phyloP scores from a whole-genome alignment of 2,888 invertebrate genomes.

The Macrosiphum euphorbiae region DNA sequence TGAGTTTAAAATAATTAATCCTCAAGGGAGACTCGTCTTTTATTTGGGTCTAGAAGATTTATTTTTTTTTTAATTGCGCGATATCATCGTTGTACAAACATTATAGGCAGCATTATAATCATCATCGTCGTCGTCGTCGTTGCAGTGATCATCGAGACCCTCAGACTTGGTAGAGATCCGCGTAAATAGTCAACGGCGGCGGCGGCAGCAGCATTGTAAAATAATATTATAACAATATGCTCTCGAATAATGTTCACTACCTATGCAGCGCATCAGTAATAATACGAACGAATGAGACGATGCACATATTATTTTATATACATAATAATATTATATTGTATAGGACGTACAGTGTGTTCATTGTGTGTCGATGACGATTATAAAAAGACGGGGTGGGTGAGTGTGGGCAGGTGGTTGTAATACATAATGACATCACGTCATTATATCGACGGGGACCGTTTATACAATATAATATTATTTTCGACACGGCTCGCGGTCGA shows the following conservation, averaged over 20 bases:
- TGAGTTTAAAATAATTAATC: background rate
- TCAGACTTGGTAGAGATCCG: background rate
- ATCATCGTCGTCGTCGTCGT: background rate
- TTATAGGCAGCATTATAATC: background rate
- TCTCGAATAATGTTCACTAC: background rate
- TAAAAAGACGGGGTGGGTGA: background rate
- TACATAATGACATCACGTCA: background rate
- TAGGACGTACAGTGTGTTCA: background rate
- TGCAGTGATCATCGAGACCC: background rate
- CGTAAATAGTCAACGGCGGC: background rate
- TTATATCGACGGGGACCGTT: background rate
- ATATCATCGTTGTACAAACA: background rate
- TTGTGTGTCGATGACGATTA: background rate
- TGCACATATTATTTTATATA: background rate
- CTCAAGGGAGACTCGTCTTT: background rate
- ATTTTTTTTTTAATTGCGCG: background rate
- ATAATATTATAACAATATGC: too few species aligned
- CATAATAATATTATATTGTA: background rate
- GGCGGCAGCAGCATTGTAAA: background rate
- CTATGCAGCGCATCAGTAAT: background rate
- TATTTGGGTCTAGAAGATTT: background rate
- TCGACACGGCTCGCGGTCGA: background rate
- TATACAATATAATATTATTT: background rate
- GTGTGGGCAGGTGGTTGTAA: too few species aligned
- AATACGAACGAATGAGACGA: background rate